A percentile compares a stretch with the other conserved stretches of the same genome.
Conservation (phyloP, 37 sponge, comb jelly and placozoan species). For the Beroe ovata region DNA sequence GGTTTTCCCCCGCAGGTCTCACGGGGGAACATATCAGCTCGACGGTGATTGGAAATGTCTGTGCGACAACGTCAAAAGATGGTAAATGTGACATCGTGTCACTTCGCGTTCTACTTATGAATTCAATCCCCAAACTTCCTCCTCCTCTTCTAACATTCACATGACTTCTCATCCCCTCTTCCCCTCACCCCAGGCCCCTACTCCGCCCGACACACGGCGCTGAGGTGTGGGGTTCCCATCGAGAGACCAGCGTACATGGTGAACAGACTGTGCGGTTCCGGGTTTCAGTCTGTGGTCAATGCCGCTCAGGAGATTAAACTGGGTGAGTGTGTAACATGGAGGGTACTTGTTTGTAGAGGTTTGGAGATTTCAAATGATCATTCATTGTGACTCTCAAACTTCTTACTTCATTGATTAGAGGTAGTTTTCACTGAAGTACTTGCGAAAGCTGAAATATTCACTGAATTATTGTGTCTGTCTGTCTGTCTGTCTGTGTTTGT, state of each 20-base stretch:
- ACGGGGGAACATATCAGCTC: constrained; percentile 10
- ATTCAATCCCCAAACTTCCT: too few species aligned
- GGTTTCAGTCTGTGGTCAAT: constrained; percentile 94
- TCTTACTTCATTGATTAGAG: too few species aligned
- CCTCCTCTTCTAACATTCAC: too few species aligned
- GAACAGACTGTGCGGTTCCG: constrained; percentile 94
- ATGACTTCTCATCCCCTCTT: too few species aligned
- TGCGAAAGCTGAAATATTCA: too few species aligned
- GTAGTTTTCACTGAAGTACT: too few species aligned
- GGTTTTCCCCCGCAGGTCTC: background rate
- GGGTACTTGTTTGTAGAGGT: too few species aligned
- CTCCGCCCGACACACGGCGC: constrained; percentile 49
- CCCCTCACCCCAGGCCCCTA: background rate
- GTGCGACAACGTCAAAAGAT: constrained; percentile 37
- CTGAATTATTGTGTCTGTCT: background rate
- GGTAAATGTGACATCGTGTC: too few species aligned
- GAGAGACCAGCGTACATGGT: constrained; percentile 81
- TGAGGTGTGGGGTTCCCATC: constrained; percentile 74
- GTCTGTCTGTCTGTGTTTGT: background rate
- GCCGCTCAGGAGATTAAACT: constrained; percentile 83
- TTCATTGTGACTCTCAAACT: too few species aligned
- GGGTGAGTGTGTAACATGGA: too few species aligned
- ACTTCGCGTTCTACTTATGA: too few species aligned
- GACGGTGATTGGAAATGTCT: constrained; percentile 56
- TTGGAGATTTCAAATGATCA: too few species aligned